These are phyloP conservation scores for Petrocephalus schoutedeni DNA, from an alignment of 2,797 vertebrate genomes.

Conservation along the genomic window DNA sequence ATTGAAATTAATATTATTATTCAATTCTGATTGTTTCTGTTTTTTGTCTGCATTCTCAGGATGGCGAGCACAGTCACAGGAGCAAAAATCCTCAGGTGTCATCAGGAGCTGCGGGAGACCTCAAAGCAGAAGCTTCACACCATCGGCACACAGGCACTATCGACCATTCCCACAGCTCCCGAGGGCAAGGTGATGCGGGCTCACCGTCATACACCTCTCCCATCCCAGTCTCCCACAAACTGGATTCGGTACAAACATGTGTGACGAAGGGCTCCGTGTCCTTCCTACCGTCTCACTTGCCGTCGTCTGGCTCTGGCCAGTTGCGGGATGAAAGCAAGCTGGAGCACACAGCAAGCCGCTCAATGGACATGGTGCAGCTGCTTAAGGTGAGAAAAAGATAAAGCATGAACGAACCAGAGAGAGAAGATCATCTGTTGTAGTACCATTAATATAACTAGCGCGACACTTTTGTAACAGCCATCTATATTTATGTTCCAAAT, in stretches of 20 bases:
- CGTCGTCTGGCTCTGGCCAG: constrained; percentile 62
- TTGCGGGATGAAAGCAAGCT: constrained; percentile 72
- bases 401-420: background rate
- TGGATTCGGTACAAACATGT: constrained; percentile 61
- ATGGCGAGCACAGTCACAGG: constrained; percentile 74
- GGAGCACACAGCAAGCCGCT: constrained; percentile 75
- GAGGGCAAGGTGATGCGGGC: constrained; percentile 68
- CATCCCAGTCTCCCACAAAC: constrained; percentile 73
- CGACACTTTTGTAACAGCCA: background rate
- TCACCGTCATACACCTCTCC: constrained; percentile 86
- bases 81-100: constrained; percentile 78
- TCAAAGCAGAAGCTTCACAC: constrained; percentile 78
- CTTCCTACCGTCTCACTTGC: constrained; percentile 60
- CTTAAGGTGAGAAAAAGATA: constrained; percentile 70
- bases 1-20: background rate
- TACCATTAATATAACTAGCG: background rate
- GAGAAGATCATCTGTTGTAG: background rate
- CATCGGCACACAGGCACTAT: constrained; percentile 71
- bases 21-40: background rate
- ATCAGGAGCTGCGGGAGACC: constrained; percentile 60
- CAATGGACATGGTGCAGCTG: constrained; percentile 92
- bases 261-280: constrained; percentile 59
- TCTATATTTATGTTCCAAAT: background rate
- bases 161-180: constrained; percentile 74
- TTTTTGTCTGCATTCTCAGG: constrained; percentile 49